These are phyloP conservation scores for Acrobasis consociella DNA, from an alignment of 2,888 invertebrate species.

Conservation along the genomic window DNA sequence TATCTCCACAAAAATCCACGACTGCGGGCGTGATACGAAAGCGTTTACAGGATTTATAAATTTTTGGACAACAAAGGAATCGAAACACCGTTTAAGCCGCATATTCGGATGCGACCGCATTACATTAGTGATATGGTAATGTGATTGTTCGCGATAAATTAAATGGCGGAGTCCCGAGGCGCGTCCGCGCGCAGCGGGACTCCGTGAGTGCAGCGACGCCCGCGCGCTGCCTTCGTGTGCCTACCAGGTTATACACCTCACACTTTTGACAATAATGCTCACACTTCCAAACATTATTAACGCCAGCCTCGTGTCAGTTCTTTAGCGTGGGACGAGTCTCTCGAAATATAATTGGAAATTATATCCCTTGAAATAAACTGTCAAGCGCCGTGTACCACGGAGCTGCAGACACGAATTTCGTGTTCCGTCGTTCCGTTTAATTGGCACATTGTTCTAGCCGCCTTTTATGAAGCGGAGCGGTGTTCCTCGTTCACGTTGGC, in stretches of 20 bases:
- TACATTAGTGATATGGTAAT: conserved; percentile 81
- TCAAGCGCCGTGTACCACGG: conserved; percentile 49
- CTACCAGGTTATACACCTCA: conserved; percentile 68
- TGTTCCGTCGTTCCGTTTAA: conserved; percentile 64
- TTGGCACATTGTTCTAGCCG: conserved; percentile 64
- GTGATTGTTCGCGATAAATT: conserved; percentile 80
- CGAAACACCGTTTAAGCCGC: conserved; percentile 77
- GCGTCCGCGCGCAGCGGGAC: conserved; percentile 67
- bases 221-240: conserved; percentile 50
- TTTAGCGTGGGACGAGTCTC: conserved; percentile 51
- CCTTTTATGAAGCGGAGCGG: conserved; percentile 52
- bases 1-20: conserved; percentile 52
- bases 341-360: conserved; percentile 66
- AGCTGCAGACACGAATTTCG: conserved; percentile 61
- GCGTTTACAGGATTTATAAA: conserved; percentile 74
- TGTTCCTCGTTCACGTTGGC: conserved; percentile 42
- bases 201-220: conserved; percentile 50
- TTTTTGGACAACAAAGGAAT: conserved; percentile 76
- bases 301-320: conserved; percentile 34
- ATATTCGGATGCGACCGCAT: conserved; percentile 72
- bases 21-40: conserved; percentile 65
- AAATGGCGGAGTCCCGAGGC: conserved; percentile 59
- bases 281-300: conserved; percentile 45
- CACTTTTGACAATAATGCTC: conserved; percentile 64
- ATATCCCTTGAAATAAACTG: conserved; percentile 61